Evolutionary conservation across 2,797 vertebrate genomes (phyloP), one percentile per base, ranked within the genome.

Genomic region (Taeniopygia guttata): DNA sequence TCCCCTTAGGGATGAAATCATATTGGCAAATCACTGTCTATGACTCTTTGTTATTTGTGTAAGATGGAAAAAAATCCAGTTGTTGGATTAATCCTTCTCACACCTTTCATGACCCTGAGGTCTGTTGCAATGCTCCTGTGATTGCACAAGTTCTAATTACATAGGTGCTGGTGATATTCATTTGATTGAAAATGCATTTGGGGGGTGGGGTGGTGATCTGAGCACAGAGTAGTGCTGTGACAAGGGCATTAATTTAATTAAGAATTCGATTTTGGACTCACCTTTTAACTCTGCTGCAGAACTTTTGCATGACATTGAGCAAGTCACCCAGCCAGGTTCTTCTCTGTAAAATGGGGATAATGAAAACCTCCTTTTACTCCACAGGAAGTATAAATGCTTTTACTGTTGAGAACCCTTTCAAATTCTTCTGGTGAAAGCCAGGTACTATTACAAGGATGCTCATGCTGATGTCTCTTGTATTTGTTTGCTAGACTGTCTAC

Each of bases 341-440:
- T 14, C 48, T 73, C 84, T 74, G 34, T 68, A 66, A 91, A 89
- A 87, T 36, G 30, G 29, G 36, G 49, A 40, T 77, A 87, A 89
- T 62, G 48, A 87, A 95, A 94, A 88, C 25, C 36, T 83, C 42
- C 46, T 91, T 94, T 90, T 94, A 62, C 80, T 85, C 69, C 58
- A 40, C 3, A 15, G 58, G 64, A 94, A 89, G 34, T 55, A 73
- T 42, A 94, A 94, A 76, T 76, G 68, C 45, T 91, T 92, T 74
- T 48, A 60, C 78, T 77, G 45, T 77, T 93, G 38, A 80, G 58
- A 87, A 80, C 9, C 7, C 49, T 89, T 91, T 91, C 75, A 92
- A 89, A 91, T 68, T 49, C 67, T 88, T 70, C 54, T 95, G 91
- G 84, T 77, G 84, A 92, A 92, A 96, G 82, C 78, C 93, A 94